Percentiles rank a stretch among this genome's conserved stretches.
phyloP scores from a whole-genome alignment of 1,140 invertebrate genomes.

The Drosophila dunni region DNA sequence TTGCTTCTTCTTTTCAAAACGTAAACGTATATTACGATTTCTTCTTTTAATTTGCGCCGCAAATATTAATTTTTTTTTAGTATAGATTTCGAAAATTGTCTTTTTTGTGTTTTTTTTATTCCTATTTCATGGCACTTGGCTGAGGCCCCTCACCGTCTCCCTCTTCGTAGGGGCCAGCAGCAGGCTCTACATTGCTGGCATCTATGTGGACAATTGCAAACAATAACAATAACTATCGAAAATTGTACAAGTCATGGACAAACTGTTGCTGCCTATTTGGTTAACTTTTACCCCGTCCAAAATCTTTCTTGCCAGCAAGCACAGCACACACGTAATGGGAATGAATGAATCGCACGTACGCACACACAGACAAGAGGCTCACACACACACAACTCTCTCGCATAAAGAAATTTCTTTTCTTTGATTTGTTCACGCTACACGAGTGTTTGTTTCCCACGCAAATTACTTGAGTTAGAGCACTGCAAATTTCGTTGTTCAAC shows the following conservation, averaged over 20 bases:
- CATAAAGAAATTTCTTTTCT: conserved; percentile 47
- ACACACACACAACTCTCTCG: conserved; percentile 41
- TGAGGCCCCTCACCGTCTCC: conserved; percentile 51
- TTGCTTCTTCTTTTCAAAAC: conserved; percentile 34
- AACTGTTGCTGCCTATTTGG: conserved; percentile 48
- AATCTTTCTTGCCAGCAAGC: conserved; percentile 44
- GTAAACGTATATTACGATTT: conserved; percentile 54
- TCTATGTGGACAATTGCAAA: conserved; percentile 62
- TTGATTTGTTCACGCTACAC: conserved; percentile 23
- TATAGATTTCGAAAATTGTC: conserved; percentile 26
- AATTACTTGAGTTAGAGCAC: conserved; percentile 22
- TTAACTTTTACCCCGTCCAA: conserved; percentile 49
- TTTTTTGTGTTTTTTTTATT: conserved; percentile 37
- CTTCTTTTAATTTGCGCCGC: conserved; percentile 60
- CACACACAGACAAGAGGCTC: conserved; percentile 54
- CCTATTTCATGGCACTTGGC: conserved; percentile 61
- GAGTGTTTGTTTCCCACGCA: conserved; percentile 11
- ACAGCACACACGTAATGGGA: conserved; percentile 71
- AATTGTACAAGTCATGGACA: conserved; percentile 53
- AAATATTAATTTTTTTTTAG: conserved; percentile 44
- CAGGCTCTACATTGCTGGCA: conserved; percentile 69
- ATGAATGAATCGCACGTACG: conserved; percentile 69
- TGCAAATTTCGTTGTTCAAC: conserved; percentile 22
- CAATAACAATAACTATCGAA: conserved; percentile 42
- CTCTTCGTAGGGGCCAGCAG: conserved; percentile 61